phyloP scores from a whole-genome alignment of 1,140 invertebrate species.

The Whitmania pigra region DNA sequence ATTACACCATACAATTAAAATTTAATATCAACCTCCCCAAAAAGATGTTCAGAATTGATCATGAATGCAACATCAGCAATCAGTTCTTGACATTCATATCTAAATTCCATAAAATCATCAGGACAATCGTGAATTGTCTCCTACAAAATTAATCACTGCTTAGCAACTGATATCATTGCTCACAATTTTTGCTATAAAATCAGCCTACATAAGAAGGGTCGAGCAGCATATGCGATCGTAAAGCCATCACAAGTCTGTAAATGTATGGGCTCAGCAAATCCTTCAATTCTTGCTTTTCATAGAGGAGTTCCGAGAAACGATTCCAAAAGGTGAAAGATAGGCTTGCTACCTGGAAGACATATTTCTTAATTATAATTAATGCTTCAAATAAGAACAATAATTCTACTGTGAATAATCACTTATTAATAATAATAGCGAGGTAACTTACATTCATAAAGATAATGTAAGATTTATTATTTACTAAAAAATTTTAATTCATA shows the following conservation, averaged over 20 bases:
- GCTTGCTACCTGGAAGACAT: conserved; percentile 62
- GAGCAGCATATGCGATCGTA: conserved; percentile 76
- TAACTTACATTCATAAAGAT: no score
- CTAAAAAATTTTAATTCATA: no score
- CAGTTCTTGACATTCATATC: conserved; percentile 73
- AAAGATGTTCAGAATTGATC: conserved; percentile 76
- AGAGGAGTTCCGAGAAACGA: conserved; percentile 79
- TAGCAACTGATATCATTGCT: conserved; percentile 12
- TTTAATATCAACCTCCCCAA: conserved; percentile 64
- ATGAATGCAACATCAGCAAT: conserved; percentile 96
- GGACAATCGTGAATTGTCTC: conserved; percentile 71
- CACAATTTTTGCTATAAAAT: conserved; percentile 13
- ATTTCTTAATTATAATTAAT: no score
- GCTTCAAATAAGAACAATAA: no score
- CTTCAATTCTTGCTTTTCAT: conserved; percentile 65
- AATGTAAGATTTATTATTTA: no score
- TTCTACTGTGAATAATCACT: no score
- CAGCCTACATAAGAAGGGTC: conserved; percentile 47
- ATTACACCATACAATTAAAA: background rate
- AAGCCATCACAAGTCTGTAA: conserved; percentile 66
- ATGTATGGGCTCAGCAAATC: conserved; percentile 74
- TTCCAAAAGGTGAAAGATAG: conserved; percentile 97
- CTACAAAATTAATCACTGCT: conserved; percentile 45
- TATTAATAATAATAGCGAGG: no score
- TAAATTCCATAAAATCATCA: conserved; percentile 76